phyloP scores from a whole-genome alignment of 2,797 vertebrate species.

The Tamandua tetradactyla region DNA sequence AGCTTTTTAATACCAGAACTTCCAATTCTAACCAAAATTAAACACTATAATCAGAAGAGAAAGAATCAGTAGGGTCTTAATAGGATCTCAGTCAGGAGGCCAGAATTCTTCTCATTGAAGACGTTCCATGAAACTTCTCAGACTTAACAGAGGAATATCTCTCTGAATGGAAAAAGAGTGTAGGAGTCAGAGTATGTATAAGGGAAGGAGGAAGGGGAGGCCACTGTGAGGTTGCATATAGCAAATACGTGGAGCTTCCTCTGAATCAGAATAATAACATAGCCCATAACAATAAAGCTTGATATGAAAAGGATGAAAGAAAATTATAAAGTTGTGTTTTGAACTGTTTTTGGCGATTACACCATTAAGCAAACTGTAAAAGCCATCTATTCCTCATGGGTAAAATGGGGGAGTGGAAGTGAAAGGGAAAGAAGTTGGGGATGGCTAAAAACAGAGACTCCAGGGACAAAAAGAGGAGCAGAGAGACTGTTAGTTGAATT shows the following conservation, averaged over 20 bases:
- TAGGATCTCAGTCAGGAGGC: background rate
- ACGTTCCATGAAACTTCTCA: background rate
- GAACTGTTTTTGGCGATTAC: slow-evolving; percentile 9
- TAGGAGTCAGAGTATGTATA: background rate
- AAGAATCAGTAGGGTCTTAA: background rate
- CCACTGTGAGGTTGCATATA: background rate
- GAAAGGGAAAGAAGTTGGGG: background rate
- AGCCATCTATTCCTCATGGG: background rate
- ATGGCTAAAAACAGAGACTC: slow-evolving; percentile 5
- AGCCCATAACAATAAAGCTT: background rate
- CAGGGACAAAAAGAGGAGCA: background rate
- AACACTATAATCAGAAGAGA: background rate
- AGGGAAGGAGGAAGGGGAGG: background rate
- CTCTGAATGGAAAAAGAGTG: background rate
- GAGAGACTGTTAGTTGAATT: background rate
- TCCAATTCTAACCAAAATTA: slow-evolving; percentile 12
- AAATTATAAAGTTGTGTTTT: slow-evolving; percentile 20
- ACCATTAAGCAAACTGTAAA: background rate
- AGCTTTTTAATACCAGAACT: background rate
- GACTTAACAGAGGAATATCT: background rate
- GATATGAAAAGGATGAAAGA: slow-evolving; percentile 18
- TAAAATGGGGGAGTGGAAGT: background rate
- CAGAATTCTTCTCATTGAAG: background rate
- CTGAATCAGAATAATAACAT: background rate
- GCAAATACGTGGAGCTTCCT: background rate